Conservation (phyloP, 2,113 vertebrate genomes). For the Trachemys scripta region DNA sequence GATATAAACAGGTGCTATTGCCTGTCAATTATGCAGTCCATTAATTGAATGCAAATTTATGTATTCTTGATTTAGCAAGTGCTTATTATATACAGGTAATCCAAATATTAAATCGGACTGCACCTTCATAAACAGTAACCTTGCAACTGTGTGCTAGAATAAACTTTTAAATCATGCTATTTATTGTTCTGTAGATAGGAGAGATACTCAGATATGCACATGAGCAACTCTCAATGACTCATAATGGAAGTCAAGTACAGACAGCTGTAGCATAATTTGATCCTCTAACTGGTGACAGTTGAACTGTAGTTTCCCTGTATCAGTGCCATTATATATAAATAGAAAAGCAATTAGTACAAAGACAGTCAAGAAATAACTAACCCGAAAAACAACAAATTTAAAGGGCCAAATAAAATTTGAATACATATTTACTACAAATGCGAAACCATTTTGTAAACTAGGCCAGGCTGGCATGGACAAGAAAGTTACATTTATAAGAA, state of each 20-base stretch:
- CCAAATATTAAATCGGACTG: neutral
- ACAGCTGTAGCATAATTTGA: too few species aligned
- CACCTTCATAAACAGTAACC: neutral
- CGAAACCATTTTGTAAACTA: neutral
- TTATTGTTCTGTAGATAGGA: neutral
- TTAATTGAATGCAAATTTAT: neutral
- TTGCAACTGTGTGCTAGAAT: neutral
- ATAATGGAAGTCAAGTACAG: too few species aligned
- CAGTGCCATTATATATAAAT: neutral
- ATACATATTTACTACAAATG: neutral
- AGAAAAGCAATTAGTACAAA: neutral
- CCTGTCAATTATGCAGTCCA: neutral
- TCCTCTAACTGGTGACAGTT: neutral
- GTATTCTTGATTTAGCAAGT: neutral
- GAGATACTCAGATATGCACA: neutral
- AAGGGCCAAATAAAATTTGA: fast-evolving
- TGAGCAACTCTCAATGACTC: too few species aligned
- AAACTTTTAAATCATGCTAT: neutral
- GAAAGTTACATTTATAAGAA: neutral
- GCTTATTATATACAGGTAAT: neutral
- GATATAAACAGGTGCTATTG: neutral
- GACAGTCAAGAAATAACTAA: neutral
- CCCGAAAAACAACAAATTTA: neutral
- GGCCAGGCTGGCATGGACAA: fast-evolving
- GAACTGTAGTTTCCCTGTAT: neutral